Evolutionary conservation across 2,888 invertebrate genomes (phyloP).

Genomic region (Drosophila rellima): DNA sequence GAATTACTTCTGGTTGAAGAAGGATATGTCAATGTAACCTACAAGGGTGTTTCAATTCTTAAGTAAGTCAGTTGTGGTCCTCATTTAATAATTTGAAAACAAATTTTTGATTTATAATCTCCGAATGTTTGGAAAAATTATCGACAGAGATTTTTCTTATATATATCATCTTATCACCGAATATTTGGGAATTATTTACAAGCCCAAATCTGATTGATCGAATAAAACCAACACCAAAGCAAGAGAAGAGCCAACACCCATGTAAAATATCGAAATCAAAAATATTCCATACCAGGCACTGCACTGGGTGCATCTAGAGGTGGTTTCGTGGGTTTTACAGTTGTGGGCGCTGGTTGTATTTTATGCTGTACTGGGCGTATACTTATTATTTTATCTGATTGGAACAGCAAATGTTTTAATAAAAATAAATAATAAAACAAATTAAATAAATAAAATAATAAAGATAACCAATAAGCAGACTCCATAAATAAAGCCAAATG

Average conservation of each 20-base stretch:
- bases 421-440: constrained; percentile 9
- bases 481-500: constrained; percentile 26
- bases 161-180: neutral
- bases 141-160: neutral
- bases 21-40: no score
- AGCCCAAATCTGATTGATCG: neutral
- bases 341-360: neutral
- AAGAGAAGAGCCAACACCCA: neutral
- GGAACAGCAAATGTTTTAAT: constrained; percentile 10
- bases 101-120: no score
- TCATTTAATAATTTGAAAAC: no score
- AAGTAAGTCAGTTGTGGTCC: no score
- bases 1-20: no score
- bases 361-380: constrained; percentile 17
- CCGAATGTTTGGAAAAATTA: no score
- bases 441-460: constrained; percentile 16
- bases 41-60: neutral
- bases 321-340: constrained; percentile 20
- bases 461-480: constrained; percentile 23
- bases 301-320: constrained; percentile 50
- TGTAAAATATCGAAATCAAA: neutral
- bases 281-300: constrained; percentile 54
- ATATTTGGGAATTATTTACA: neutral
- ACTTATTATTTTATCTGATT: constrained; percentile 8
- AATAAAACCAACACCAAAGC: neutral